Base-by-base conservation (phyloP, 2,113 vertebrate species). In the Sinocyclocheilus rhinocerous region DNA sequence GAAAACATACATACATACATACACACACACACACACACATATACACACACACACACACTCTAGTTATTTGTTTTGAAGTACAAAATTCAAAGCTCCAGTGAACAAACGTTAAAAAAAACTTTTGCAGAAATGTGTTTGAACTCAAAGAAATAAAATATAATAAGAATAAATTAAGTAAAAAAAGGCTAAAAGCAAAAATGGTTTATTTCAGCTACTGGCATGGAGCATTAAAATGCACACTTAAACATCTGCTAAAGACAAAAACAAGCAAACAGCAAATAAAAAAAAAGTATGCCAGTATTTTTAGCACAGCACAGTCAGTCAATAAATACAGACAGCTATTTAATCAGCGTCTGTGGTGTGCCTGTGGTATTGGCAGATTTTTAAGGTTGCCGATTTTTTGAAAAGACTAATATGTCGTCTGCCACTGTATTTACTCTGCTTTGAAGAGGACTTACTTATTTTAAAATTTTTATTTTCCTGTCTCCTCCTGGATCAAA, bases 331-430 rank as follows among this genome's bases (percentile, higher is more conserved):
- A 55, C 45, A 77, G 50, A 67, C 15, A 67, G 57, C 45, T 83
- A 50, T 81, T 67, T 61, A 42, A 82, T 67, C 57, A 86, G 63
- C 16, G 13, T 42, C 76, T 77, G 70, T 73, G 70, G 76, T 29
- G 75, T 55, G 67, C 22, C 45, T n/a, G 69, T 61, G 50, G 9
- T 80, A 75, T 81, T 81, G 57, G 36, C 67, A 52, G 10, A 67
- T n/a, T 42, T 63, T 69, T 75, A 65, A 18, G 7, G 29, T 10
- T 39, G 29, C 63, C 61, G 9, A 73, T 79, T 50, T 79, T 73
- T 73, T 15, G 26, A 61, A 61, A 70, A 39, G 36, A 26, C 61
- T 33, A 83, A 39, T 61, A 84, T 61, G 45, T 33, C 52, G 20
- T 59, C 76, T 42, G 78, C 78, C 57, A 48, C 16, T 12, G 16